Percentiles rank a stretch among this genome's conserved stretches.
Conservation (phyloP, 2,113 vertebrate genomes). For the Thalassoma bifasciatum region DNA sequence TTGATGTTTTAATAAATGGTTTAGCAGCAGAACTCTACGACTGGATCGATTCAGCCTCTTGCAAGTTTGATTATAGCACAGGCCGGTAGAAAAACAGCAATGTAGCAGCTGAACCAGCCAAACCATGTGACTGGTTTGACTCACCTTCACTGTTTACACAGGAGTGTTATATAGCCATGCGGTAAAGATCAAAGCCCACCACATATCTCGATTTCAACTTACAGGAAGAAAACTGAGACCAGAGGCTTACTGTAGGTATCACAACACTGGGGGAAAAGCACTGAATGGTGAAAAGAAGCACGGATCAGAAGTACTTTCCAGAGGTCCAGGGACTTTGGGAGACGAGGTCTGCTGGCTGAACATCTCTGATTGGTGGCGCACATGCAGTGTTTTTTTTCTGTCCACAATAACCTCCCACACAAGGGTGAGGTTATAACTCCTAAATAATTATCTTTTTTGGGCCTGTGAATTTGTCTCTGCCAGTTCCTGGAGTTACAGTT, state of each 20-base stretch:
- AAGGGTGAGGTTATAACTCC: too few relatives aligned
- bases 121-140: slow-evolving; percentile 29
- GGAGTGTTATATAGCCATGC: slow-evolving; percentile 20
- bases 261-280: slow-evolving; percentile 25
- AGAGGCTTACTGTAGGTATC: slow-evolving; percentile 37
- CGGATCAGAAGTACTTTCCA: not conserved
- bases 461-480: too few relatives aligned
- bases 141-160: slow-evolving; percentile 38
- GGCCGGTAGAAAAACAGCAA: slow-evolving; percentile 41
- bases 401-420: too few relatives aligned
- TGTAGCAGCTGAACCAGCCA: slow-evolving; percentile 24
- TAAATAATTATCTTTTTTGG: too few relatives aligned
- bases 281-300: slow-evolving; percentile 50
- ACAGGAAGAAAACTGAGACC: slow-evolving; percentile 55
- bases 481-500: too few relatives aligned
- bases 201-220: slow-evolving; percentile 47
- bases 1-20: slow-evolving; percentile 77
- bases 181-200: slow-evolving; percentile 44
- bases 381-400: too few relatives aligned
- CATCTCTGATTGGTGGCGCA: too few relatives aligned
- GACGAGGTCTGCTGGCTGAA: too few relatives aligned
- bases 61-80: slow-evolving; percentile 66
- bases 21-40: slow-evolving; percentile 65
- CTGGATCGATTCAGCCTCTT: slow-evolving; percentile 58
- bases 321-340: too few relatives aligned